Evolutionary conservation across 2,113 vertebrate genomes (phyloP).

Genomic region (Cichladusa arquata): DNA sequence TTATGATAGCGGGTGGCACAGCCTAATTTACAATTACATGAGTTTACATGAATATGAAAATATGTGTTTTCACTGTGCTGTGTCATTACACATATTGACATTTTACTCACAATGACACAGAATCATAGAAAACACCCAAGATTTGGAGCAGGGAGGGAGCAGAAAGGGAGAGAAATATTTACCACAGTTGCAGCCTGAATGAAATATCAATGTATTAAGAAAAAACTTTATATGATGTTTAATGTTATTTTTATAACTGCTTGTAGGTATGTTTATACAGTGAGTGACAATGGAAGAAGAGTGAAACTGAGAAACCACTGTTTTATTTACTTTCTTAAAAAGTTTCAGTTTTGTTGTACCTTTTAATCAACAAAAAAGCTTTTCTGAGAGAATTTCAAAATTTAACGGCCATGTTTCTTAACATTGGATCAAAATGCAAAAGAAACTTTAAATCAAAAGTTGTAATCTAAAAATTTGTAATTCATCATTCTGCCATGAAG

Average conservation of each 20-base stretch:
- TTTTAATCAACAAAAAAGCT: not conserved
- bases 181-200: slow-evolving; percentile 28
- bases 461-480: not conserved
- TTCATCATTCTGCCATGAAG: not conserved
- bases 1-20: slow-evolving; percentile 69
- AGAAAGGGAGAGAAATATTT: slow-evolving; percentile 49
- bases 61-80: slow-evolving; percentile 70
- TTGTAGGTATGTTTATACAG: not conserved
- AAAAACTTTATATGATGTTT: not conserved
- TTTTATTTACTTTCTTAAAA: not conserved
- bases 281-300: not conserved
- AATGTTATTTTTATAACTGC: not conserved
- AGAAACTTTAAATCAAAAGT: not conserved
- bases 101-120: slow-evolving; percentile 69
- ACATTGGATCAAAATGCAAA: not conserved
- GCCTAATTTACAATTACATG: slow-evolving; percentile 73
- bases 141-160: slow-evolving; percentile 40
- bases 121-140: slow-evolving; percentile 66
- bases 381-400: not conserved
- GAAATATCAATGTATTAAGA: slow-evolving; percentile 19
- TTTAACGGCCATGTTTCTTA: not conserved
- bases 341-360: not conserved
- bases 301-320: not conserved
- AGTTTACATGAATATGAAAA: slow-evolving; percentile 78
- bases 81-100: slow-evolving; percentile 71